phyloP scores from a whole-genome alignment of 1,140 invertebrate genomes.

The Proales similis region DNA sequence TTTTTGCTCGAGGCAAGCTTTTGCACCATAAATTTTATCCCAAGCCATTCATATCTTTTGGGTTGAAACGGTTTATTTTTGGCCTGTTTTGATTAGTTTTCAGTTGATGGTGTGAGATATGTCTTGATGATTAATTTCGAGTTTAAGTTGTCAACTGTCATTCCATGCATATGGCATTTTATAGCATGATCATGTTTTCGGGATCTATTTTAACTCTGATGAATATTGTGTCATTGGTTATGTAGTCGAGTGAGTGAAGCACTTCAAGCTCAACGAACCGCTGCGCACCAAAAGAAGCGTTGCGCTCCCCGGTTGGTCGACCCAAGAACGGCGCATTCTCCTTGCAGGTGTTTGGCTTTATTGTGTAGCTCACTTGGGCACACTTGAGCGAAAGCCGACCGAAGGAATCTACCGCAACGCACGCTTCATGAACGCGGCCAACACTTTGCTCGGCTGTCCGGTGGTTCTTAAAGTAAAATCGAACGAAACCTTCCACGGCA shows the following conservation, averaged over 20 bases:
- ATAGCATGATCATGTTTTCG: conserved; percentile 37
- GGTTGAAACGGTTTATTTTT: too few relatives aligned
- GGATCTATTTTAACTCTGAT: conserved; percentile 78
- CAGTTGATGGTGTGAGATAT: too few relatives aligned
- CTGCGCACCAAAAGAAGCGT: conserved; percentile 51
- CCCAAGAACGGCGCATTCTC: conserved; percentile 49
- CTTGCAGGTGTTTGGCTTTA: conserved; percentile 46
- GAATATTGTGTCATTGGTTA: conserved; percentile 81
- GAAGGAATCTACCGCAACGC: conserved; percentile 26
- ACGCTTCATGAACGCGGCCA: conserved; percentile 5
- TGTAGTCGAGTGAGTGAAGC: conserved; percentile 57
- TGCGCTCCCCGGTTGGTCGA: conserved; percentile 47
- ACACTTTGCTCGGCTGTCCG: conserved; percentile 29
- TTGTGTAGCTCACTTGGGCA: conserved; percentile 44
- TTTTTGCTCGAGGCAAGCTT: too few relatives aligned
- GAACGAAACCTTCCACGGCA: conserved; percentile 36
- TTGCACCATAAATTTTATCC: too few relatives aligned
- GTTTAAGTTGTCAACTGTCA: too few relatives aligned
- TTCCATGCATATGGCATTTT: too few relatives aligned
- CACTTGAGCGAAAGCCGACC: too few relatives aligned
- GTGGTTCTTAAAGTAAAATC: conserved; percentile 24
- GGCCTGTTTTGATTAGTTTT: too few relatives aligned
- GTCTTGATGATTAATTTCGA: too few relatives aligned
- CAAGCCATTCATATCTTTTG: too few relatives aligned
- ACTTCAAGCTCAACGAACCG: conserved; percentile 46